phyloP scores from a whole-genome alignment of 2,888 invertebrate species.

The Oxyscelio sp. region DNA sequence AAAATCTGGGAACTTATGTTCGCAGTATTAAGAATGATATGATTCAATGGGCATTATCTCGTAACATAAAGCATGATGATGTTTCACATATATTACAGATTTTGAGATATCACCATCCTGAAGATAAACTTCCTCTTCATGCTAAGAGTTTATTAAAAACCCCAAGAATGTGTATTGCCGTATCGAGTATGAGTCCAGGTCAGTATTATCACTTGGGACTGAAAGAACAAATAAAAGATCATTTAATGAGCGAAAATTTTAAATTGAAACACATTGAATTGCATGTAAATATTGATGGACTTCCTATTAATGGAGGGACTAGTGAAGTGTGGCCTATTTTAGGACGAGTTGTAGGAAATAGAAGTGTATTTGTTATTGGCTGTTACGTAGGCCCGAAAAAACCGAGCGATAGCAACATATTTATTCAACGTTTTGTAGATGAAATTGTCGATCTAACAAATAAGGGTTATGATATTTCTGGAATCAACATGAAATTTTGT shows the following conservation, averaged over 20 bases:
- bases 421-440: constrained; percentile 72
- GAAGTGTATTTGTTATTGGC: constrained; percentile 60
- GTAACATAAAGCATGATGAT: constrained; percentile 6
- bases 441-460: constrained; percentile 51
- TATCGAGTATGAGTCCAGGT: background rate
- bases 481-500: background rate
- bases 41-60: constrained; percentile 1
- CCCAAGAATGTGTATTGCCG: background rate
- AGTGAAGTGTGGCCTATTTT: constrained; percentile 73
- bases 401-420: constrained; percentile 72
- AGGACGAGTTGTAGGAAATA: constrained; percentile 8
- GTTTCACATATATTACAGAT: background rate
- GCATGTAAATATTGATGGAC: constrained; percentile 12
- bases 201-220: constrained; percentile 5
- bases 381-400: constrained; percentile 72
- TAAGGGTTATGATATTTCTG: constrained; percentile 17
- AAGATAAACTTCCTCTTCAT: background rate
- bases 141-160: constrained; percentile 10
- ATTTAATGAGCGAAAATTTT: background rate
- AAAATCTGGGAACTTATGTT: too few species aligned
- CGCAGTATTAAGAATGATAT: too few species aligned
- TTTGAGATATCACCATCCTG: background rate
- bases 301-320: constrained; percentile 35
- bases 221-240: too few species aligned
- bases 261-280: constrained; percentile 1